Evolutionary conservation across 2,797 vertebrate genomes (phyloP).

Genomic region (Pseudochaenichthys georgianus): DNA sequence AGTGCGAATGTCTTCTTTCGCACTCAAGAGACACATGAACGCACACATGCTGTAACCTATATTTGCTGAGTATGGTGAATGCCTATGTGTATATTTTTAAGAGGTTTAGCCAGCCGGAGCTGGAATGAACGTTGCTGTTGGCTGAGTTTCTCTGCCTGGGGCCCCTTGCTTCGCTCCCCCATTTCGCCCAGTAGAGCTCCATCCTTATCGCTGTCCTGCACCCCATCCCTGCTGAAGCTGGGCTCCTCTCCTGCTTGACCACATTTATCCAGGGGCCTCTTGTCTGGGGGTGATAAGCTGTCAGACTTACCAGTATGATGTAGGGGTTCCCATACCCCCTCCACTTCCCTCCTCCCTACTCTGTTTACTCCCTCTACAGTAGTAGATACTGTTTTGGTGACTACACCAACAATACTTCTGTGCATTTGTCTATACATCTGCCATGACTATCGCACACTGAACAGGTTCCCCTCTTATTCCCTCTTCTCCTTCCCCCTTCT

Average conservation of each 20-base stretch:
- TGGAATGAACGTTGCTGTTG: conserved; percentile 78
- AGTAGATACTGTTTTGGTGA: conserved; percentile 29
- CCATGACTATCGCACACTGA: conserved; percentile 41
- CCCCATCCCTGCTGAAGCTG: conserved; percentile 78
- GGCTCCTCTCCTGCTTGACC: conserved; percentile 81
- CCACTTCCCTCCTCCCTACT: conserved; percentile 53
- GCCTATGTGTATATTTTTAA: conserved; percentile 84
- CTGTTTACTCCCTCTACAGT: conserved; percentile 40
- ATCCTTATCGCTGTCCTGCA: conserved; percentile 87
- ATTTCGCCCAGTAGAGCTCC: conserved; percentile 78
- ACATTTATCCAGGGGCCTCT: conserved; percentile 84
- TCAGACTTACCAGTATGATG: conserved; percentile 81
- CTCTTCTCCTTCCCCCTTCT: conserved; percentile 4
- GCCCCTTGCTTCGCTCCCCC: conserved; percentile 70
- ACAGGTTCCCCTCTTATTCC: conserved; percentile 35
- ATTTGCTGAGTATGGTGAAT: conserved; percentile 81
- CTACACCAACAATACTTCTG: conserved; percentile 26
- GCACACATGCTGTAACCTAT: conserved; percentile 75
- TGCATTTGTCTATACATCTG: conserved; percentile 8
- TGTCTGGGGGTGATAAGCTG: conserved; percentile 88
- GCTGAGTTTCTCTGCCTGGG: conserved; percentile 77
- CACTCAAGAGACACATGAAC: conserved; percentile 53
- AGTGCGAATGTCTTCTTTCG: conserved; percentile 35
- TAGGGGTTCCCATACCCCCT: conserved; percentile 67
- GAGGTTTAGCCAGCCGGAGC: conserved; percentile 81